A percentile compares a stretch with the other conserved stretches of the same genome.
Conservation (phyloP, 2,113 vertebrate species). For the Gracilinanus agilis region DNA sequence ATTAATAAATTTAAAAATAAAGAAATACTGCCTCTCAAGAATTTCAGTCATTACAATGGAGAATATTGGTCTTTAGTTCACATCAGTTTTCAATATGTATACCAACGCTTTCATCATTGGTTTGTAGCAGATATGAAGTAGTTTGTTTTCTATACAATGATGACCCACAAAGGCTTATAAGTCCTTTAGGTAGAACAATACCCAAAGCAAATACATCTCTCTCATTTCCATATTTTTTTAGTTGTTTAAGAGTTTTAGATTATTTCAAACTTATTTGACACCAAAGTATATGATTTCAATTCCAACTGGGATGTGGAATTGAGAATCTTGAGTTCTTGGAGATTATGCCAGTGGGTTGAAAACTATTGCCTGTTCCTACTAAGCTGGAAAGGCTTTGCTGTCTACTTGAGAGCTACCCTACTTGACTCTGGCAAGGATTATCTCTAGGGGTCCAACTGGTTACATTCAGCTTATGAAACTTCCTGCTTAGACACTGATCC, state of each 20-base stretch:
- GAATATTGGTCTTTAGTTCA: neutral
- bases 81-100: neutral
- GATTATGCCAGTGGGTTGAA: neutral
- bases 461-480: neutral
- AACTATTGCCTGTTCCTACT: neutral
- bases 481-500: neutral
- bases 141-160: neutral
- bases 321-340: neutral
- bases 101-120: neutral
- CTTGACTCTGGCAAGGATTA: neutral
- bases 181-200: neutral
- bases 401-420: neutral
- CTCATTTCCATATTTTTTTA: neutral
- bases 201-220: neutral
- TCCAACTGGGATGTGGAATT: neutral
- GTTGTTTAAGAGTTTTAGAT: neutral
- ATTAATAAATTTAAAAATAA: no score
- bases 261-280: neutral
- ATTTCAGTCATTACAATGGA: neutral
- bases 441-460: neutral
- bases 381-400: neutral
- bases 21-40: no score
- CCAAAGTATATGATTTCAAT: neutral
- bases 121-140: neutral
- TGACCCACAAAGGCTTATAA: neutral